Evolutionary conservation across 2,888 invertebrate genomes (phyloP).

Genomic region (Microctonus hyperodae): DNA sequence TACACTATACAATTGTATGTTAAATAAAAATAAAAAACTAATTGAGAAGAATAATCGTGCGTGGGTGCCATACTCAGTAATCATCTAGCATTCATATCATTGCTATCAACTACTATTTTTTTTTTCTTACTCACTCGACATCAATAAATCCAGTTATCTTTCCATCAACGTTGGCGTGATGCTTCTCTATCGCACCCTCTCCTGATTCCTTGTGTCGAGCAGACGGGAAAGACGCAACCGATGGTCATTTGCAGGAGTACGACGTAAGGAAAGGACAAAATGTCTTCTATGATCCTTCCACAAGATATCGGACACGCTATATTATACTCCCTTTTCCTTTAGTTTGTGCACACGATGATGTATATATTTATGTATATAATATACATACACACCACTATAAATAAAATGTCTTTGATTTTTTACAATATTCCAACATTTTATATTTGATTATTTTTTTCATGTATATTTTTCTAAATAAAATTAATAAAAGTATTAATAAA

Average conservation of each 20-base stretch:
- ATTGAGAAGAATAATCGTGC: not conserved
- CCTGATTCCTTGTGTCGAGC: too few relatives aligned
- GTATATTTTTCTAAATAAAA: not conserved
- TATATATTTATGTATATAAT: constrained; percentile 11
- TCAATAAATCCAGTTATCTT: constrained; percentile 58
- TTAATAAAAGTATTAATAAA: too few relatives aligned
- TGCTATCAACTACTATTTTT: constrained; percentile 21
- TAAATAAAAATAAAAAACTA: not conserved
- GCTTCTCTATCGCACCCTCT: constrained; percentile 21
- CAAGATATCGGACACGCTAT: constrained; percentile 62
- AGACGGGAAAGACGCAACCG: constrained; percentile 41
- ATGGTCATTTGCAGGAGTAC: constrained; percentile 60
- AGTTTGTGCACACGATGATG: constrained; percentile 19
- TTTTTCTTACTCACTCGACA: constrained; percentile 33
- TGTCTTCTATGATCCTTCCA: constrained; percentile 61
- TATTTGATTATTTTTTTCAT: constrained; percentile 43
- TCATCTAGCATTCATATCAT: not conserved
- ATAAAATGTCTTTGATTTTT: too few relatives aligned
- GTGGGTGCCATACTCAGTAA: constrained; percentile 9
- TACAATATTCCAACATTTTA: constrained; percentile 46
- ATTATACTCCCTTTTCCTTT: constrained; percentile 34
- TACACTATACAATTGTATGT: not conserved
- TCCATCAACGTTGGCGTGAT: constrained; percentile 51
- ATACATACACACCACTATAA: constrained; percentile 49
- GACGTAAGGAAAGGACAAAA: constrained; percentile 50